Conservation (phyloP, 2,888 invertebrate genomes). For the Pachycephus smyrnensis region DNA sequence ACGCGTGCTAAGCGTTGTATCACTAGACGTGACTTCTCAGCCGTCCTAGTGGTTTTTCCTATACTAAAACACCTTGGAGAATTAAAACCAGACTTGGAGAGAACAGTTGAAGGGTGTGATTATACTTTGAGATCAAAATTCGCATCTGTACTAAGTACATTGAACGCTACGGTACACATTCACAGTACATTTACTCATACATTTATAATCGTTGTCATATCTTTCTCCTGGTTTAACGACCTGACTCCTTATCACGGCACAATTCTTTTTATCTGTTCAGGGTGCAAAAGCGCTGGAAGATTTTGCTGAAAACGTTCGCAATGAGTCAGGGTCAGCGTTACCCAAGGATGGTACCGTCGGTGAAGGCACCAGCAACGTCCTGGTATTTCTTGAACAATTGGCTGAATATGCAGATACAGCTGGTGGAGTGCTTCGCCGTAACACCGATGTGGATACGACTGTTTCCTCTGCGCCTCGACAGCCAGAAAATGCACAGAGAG, state of each 20-base stretch:
- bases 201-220: too few species aligned
- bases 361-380: slow-evolving; percentile 93
- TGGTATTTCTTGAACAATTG: slow-evolving; percentile 91
- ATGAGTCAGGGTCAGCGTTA: slow-evolving; percentile 82
- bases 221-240: too few species aligned
- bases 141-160: slow-evolving; percentile 78
- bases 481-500: slow-evolving; percentile 72
- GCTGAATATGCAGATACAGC: slow-evolving; percentile 83
- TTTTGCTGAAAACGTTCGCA: slow-evolving; percentile 88
- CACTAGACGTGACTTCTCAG: slow-evolving; percentile 81
- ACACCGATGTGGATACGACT: slow-evolving; percentile 67
- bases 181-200: neutral
- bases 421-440: slow-evolving; percentile 72
- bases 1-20: slow-evolving; percentile 81
- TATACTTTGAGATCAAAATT: slow-evolving; percentile 78
- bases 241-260: neutral
- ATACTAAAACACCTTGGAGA: slow-evolving; percentile 82
- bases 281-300: slow-evolving; percentile 92
- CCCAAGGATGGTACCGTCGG: slow-evolving; percentile 99
- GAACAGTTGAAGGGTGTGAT: slow-evolving; percentile 80
- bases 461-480: slow-evolving; percentile 71
- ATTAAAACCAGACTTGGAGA: slow-evolving; percentile 84
- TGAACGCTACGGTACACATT: slow-evolving; percentile 78
- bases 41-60: slow-evolving; percentile 84
- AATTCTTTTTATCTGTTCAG: slow-evolving; percentile 66